Conservation (phyloP, 1,140 invertebrate species). For the Drosophila truncata region DNA sequence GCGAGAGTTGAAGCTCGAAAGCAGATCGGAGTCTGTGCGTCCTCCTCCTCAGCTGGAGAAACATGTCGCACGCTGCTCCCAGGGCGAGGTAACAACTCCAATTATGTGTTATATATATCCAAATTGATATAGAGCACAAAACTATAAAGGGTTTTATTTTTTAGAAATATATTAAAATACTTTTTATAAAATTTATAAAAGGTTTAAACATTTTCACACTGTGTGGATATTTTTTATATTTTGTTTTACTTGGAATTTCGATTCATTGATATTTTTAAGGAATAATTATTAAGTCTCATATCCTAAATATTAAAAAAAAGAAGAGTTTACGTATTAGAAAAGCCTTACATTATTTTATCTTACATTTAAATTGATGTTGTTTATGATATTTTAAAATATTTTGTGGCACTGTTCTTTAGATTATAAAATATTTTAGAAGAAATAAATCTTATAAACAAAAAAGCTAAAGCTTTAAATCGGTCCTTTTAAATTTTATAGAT, state of each 20-base stretch:
- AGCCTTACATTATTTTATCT: no score
- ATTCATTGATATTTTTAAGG: no score
- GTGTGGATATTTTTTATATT: no score
- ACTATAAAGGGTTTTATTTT: background rate
- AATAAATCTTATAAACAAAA: background rate
- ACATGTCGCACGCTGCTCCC: slow-evolving; percentile 72
- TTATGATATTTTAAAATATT: no score
- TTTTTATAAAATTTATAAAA: no score
- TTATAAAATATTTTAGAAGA: background rate
- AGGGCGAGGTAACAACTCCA: slow-evolving; percentile 51
- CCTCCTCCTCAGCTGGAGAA: slow-evolving; percentile 11
- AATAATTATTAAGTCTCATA: no score
- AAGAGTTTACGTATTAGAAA: no score
- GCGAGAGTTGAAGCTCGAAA: slow-evolving; percentile 20
- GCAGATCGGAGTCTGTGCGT: slow-evolving; percentile 9
- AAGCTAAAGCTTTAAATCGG: background rate
- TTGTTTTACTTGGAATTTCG: no score
- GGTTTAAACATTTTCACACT: no score
- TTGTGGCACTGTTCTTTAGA: no score
- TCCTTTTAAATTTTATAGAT: background rate
- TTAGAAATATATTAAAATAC: background rate
- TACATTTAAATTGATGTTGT: no score
- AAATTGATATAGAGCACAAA: background rate
- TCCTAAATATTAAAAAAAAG: no score
- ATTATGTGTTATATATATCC: slow-evolving; percentile 3